These are phyloP conservation scores for Oryzias sinensis DNA, from an alignment of 2,797 vertebrate genomes.

Conservation along the genomic window DNA sequence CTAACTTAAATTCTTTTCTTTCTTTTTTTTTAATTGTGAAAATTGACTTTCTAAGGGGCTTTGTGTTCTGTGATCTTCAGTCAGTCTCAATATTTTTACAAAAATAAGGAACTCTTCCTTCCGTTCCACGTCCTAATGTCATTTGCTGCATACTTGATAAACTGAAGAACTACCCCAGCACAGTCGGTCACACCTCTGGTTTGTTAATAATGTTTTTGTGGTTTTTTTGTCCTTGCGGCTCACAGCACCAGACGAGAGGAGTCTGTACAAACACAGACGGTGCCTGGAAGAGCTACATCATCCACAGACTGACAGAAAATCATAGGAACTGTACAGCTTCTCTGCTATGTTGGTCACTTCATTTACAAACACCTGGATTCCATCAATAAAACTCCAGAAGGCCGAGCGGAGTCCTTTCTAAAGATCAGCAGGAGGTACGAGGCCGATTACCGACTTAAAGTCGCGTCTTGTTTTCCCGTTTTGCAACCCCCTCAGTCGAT, in stretches of 20 bases:
- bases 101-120: conserved; percentile 10
- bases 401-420: background rate
- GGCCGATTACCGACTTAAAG: background rate
- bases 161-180: conserved; percentile 7
- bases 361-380: conserved; percentile 37
- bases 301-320: conserved; percentile 30
- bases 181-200: conserved; percentile 8
- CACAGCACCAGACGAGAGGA: conserved; percentile 24
- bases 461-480: conserved; percentile 16
- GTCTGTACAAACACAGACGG: conserved; percentile 22
- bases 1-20: background rate
- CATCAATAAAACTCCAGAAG: conserved; percentile 24
- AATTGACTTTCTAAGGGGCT: background rate
- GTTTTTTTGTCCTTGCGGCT: conserved; percentile 1
- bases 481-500: background rate
- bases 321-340: conserved; percentile 42
- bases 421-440: conserved; percentile 25
- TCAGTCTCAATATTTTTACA: background rate
- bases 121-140: background rate
- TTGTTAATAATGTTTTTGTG: conserved; percentile 7
- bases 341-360: conserved; percentile 28
- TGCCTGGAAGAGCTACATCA: conserved; percentile 21
- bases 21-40: background rate
- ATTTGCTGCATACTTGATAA: background rate
- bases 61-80: background rate